phyloP scores from a whole-genome alignment of 2,888 invertebrate genomes.

The Geophilus truncorum region DNA sequence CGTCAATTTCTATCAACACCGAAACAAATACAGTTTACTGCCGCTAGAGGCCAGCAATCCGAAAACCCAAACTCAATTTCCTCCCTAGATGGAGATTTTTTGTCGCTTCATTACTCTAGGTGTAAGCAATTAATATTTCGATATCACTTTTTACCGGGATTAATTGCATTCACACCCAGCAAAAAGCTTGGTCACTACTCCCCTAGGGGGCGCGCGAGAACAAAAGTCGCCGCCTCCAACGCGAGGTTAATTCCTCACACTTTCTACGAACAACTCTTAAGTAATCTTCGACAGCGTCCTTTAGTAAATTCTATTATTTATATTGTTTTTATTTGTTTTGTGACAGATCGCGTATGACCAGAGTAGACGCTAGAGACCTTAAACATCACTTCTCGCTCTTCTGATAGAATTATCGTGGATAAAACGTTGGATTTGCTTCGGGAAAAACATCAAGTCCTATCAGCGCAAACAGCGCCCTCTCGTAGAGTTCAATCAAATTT shows the following conservation, averaged over 20 bases:
- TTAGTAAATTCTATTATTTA: too few species aligned
- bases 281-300: too few species aligned
- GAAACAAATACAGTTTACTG: neutral
- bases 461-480: neutral
- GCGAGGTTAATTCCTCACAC: neutral
- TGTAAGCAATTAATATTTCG: neutral
- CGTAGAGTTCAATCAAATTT: conserved; percentile 15
- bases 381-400: too few species aligned
- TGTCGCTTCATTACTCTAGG: neutral
- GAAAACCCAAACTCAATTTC: neutral
- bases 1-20: neutral
- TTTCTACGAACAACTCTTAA: too few species aligned
- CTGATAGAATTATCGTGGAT: neutral
- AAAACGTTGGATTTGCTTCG: neutral
- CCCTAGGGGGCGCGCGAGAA: neutral
- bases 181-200: neutral
- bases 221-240: neutral
- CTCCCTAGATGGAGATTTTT: neutral
- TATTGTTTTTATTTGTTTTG: too few species aligned
- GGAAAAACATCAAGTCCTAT: conserved; percentile 22
- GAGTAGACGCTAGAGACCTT: too few species aligned
- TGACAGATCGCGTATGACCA: too few species aligned
- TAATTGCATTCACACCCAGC: neutral
- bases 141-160: neutral
- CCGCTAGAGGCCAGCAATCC: neutral